Conservation (phyloP, 92 coral and sea anemone species). For the Scolanthus callimorphus region DNA sequence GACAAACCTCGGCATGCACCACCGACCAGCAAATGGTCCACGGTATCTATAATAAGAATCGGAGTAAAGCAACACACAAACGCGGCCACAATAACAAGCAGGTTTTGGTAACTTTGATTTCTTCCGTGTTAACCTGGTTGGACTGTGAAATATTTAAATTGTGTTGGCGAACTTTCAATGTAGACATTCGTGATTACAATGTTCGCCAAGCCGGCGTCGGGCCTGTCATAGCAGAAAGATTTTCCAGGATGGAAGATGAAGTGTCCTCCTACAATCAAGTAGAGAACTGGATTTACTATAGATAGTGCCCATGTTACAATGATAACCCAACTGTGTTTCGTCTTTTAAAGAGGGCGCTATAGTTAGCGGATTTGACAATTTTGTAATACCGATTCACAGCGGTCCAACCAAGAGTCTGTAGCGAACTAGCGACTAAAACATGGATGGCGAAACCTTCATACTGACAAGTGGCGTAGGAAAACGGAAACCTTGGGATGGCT, state of each 20-base stretch:
- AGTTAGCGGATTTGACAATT: constrained; percentile 35
- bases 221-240: constrained; percentile 42
- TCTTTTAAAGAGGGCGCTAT: constrained; percentile 31
- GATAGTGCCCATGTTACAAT: constrained; percentile 28
- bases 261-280: constrained; percentile 34
- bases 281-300: constrained; percentile 27
- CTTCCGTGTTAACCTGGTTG: no score
- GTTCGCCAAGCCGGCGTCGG: no score
- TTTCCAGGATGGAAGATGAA: constrained; percentile 56
- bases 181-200: no score
- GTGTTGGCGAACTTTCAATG: no score
- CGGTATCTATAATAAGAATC: no score
- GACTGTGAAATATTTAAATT: no score
- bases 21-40: no score
- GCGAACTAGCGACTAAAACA: constrained; percentile 39
- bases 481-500: constrained; percentile 39
- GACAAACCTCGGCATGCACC: no score
- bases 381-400: constrained; percentile 59
- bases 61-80: no score
- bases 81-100: no score
- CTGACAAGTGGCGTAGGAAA: constrained; percentile 39
- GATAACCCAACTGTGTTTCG: constrained; percentile 17
- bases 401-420: constrained; percentile 45
- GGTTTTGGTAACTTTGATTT: no score
- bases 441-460: constrained; percentile 39